Evolutionary conservation across 2,113 vertebrate species (phyloP), one percentile per base, ranked within the genome.

Genomic region (Antechinus flavipes): DNA sequence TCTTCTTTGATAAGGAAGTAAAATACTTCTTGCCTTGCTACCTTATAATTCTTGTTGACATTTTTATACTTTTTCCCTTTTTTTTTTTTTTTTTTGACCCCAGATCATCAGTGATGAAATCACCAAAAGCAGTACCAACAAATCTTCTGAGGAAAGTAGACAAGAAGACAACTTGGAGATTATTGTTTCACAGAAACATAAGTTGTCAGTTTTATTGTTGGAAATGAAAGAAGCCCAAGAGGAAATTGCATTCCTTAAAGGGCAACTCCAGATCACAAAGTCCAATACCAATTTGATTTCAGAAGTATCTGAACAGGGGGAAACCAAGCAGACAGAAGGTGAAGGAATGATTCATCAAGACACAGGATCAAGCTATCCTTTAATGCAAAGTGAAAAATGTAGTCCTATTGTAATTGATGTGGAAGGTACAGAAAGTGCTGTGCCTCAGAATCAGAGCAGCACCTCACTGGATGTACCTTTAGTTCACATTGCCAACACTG

Each of bases 141-240:
- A 84, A 84, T 94, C 50, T 97, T 91, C 93, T n/a, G 94, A 96
- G n/a, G 98, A 97, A 91, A 61, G 46, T 90, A 95, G 26, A 56
- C 96, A 90, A 0, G 27, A 96, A 26, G 97, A 91, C 58, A 26
- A 96, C 84, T 56, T 96, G 55, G 98, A 98, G 46, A 97, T 96
- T 91, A 94, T 98, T 47, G 92, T 98, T 95, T 97, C 95, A 84
- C 97, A 98, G 96, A 98, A 98, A 35, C 98, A 98, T 90, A 98
- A 97, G 47, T 95, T 99, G 58, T 98, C 98, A 0, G 55, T 98
- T 95, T 98, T 99, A 97, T 96, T 99, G 92, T 84, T 98, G 61
- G 99, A 99, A 96, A 97, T 99, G 91, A 96, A 98, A 93, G 99
- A 99, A 98, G 98, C 99, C 91, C 98, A 98, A 50, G 98, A 99